Percentiles rank a stretch among this genome's conserved stretches.
Conservation (phyloP, 1,140 invertebrate genomes). For the Drosophila trapezifrons region DNA sequence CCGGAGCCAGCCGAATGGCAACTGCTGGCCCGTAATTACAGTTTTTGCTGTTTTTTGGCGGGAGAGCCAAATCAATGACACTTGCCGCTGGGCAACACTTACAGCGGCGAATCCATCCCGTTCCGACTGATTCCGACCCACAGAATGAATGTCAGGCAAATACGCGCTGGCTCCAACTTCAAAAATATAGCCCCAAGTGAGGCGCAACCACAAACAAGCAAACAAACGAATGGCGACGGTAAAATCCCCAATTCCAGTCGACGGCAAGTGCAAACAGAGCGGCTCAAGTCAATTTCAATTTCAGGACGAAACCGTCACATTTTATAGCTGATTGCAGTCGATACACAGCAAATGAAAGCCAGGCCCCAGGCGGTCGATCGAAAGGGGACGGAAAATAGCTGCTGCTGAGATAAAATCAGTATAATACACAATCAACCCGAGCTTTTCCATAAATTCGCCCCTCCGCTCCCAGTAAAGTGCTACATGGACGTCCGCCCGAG, state of each 20-base stretch:
- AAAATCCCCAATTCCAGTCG: constrained; percentile 47
- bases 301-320: constrained; percentile 49
- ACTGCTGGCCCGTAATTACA: constrained; percentile 45
- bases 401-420: too few relatives aligned
- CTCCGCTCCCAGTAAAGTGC: neutral
- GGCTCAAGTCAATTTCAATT: constrained; percentile 67
- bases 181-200: constrained; percentile 76
- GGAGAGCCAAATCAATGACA: constrained; percentile 25
- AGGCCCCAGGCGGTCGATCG: constrained; percentile 31
- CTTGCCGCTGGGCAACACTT: constrained; percentile 41
- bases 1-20: constrained; percentile 7
- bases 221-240: constrained; percentile 42
- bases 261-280: constrained; percentile 59
- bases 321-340: constrained; percentile 76
- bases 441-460: constrained; percentile 27
- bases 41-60: neutral
- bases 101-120: constrained; percentile 8
- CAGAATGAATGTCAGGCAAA: constrained; percentile 24
- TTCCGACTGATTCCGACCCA: neutral
- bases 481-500: constrained; percentile 15
- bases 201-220: constrained; percentile 52
- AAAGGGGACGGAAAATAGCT: constrained; percentile 21
- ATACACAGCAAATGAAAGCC: constrained; percentile 67
- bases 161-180: constrained; percentile 42
- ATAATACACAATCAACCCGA: constrained; percentile 7